These are phyloP conservation scores for Tragopan temminckii DNA, from an alignment of 2,797 vertebrate genomes.

Conservation along the genomic window DNA sequence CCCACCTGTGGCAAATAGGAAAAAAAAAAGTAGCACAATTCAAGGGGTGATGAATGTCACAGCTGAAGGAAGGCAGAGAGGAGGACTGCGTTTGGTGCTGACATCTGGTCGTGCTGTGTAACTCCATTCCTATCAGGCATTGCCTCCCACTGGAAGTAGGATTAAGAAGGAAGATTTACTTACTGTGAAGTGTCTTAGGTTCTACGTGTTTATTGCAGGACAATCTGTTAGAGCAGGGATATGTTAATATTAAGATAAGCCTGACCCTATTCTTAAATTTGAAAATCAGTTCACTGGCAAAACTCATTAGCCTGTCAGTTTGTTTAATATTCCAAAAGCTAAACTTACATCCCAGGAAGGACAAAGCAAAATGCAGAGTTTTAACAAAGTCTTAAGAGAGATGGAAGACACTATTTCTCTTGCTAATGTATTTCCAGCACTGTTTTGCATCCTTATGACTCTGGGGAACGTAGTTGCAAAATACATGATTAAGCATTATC, in stretches of 20 bases:
- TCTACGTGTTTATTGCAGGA: background rate
- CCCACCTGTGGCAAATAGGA: background rate
- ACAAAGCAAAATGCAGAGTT: background rate
- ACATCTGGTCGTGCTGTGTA: background rate
- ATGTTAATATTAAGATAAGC: constrained; percentile 3
- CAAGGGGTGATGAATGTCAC: background rate
- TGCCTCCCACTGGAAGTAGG: accelerated
- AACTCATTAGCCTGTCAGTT: constrained; percentile 12
- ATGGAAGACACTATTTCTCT: constrained; percentile 7
- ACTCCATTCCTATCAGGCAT: background rate
- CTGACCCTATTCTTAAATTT: background rate
- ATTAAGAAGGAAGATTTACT: background rate
- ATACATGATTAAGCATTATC: constrained; percentile 46
- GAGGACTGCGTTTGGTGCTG: background rate
- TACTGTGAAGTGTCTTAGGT: background rate
- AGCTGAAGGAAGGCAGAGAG: background rate
- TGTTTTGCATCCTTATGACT: constrained; percentile 53
- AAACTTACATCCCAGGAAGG: background rate
- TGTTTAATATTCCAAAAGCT: constrained; percentile 32
- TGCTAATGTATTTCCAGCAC: constrained; percentile 30
- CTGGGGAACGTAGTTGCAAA: constrained; percentile 31
- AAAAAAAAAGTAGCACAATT: background rate
- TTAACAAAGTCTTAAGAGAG: background rate
- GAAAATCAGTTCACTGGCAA: constrained; percentile 30
- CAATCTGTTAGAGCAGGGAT: background rate